Evolutionary conservation across 2,888 invertebrate genomes (phyloP), one percentile per base, ranked within the genome.

Genomic region (Spodoptera littoralis): DNA sequence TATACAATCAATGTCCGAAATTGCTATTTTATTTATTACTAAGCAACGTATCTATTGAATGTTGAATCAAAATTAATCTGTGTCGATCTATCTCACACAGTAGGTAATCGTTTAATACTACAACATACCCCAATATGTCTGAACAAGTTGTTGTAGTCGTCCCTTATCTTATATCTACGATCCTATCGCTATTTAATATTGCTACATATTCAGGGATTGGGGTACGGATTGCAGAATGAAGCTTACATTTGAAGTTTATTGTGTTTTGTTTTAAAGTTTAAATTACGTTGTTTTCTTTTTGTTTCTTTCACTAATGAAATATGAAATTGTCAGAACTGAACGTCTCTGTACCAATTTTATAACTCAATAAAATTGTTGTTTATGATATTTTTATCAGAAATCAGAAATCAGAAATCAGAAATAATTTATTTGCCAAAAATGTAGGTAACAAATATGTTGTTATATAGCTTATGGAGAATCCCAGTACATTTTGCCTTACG

Each of bases 111-210:
- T 66, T 80, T 77, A 73, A 71, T 72, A 60, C 62, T 53, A 73
- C 76, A 71, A 64, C 67, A 68, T 65, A 55, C 57, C 61, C 70
- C 73, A 80, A 75, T 73, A 79, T 68, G 68, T 77, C 58, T 46
- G 70, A 65, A 77, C 79, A 76, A 79, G 79, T 83, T 78, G 73
- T 80, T 80, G 80, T 82, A 77, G 74, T 73, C 69, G 70, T 87
- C 88, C 89, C 88, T 90, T 88, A 88, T 90, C 90, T 85, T 71
- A 82, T 87, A 90, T 90, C 88, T 84, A 77, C 79, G 90, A 90
- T 90, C 84, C 58, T 88, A 88, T 89, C 89, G 72, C 77, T 77
- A 77, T 84, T 88, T 87, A 88, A 88, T 91, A 89, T 88, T 80
- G 82, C 73, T 73, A 70, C 67, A 72, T 79, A 79, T 76, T 65